A percentile compares a stretch with the other conserved stretches of the same genome.
These are phyloP conservation scores for Rhopalosiphum maidis DNA, from an alignment of 1,140 invertebrate genomes.

Conservation along the genomic window DNA sequence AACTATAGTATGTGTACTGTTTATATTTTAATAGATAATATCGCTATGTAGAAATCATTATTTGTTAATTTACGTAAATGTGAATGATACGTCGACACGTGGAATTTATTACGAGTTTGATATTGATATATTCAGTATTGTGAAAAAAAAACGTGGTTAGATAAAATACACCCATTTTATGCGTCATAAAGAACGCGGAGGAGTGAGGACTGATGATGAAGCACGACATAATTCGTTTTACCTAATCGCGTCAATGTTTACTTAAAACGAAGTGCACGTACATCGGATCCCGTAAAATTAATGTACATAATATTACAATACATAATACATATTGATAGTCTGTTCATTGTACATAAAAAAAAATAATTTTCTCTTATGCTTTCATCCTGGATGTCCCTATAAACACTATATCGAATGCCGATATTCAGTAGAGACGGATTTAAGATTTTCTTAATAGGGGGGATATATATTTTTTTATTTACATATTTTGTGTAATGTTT, in stretches of 20 bases:
- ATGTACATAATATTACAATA: neutral
- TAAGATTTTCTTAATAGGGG: neutral
- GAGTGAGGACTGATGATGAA: neutral
- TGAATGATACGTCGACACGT: neutral
- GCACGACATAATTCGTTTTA: neutral
- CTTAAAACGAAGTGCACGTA: neutral
- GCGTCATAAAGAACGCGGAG: neutral
- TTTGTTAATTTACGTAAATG: neutral
- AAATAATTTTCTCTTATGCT: neutral
- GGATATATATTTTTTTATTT: neutral
- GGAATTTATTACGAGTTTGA: constrained; percentile 7
- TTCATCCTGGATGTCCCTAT: neutral
- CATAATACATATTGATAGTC: neutral
- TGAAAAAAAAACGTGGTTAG: neutral
- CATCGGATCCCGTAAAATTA: neutral
- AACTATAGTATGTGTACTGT: neutral
- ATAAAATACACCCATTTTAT: constrained; percentile 9
- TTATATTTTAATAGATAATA: neutral
- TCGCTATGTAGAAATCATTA: neutral
- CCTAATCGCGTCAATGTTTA: neutral
- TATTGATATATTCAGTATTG: neutral
- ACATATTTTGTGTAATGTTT: neutral
- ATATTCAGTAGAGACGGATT: neutral
- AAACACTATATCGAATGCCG: neutral
- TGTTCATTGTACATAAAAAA: neutral